Evolutionary conservation across 1,140 invertebrate genomes (phyloP), one percentile per base, ranked within the genome.

Genomic region (Carposina sasakii): DNA sequence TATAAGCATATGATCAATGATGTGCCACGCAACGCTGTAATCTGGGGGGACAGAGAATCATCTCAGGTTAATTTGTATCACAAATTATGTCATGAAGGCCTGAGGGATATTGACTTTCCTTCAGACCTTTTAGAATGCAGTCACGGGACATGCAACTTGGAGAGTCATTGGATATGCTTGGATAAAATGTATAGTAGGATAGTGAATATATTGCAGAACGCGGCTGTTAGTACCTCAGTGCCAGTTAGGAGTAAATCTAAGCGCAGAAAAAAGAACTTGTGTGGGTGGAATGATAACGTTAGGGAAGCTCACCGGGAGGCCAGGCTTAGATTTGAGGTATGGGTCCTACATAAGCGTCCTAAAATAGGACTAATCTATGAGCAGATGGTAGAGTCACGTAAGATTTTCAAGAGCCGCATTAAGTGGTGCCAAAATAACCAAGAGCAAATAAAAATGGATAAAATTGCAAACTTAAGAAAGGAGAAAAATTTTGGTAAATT

Each of bases 361-460:
- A 28, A 3, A 2, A 15, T 5, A 9, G 41, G 41, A 13, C 3
- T 16, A 1, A 26, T 16, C 6, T 43, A 43, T 17, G 28, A 43
- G 4, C n/a, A 30, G 10, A 43, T 28, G 41, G 26, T 23, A 28
- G 2, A 5, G 12, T 3, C 41, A 2, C 23, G 41, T 15, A 30
- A 16, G 12, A 30, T 28, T 2, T 43, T 28, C 12, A 66, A 66
- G 43, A 37, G 53, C 16, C 33, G 43, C 1, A 16, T 57, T 16
- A 53, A 44, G 13, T 66, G 49, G 54, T 62, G 56, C 30, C 55
- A 59, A 36, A 55, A 57, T 9, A 46, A 66, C 30, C 26, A 46
- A 24, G 54, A 62, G 2, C 43, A 57, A 46, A 50, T 67, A 13
- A 59, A 57, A 42, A 59, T 67, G 44, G 48, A 60, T 12, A 39